Percentiles rank a stretch among this genome's conserved stretches.
These are phyloP conservation scores for Gymnoscopelus braueri DNA, from an alignment of 2,797 vertebrate species.

Conservation along the genomic window DNA sequence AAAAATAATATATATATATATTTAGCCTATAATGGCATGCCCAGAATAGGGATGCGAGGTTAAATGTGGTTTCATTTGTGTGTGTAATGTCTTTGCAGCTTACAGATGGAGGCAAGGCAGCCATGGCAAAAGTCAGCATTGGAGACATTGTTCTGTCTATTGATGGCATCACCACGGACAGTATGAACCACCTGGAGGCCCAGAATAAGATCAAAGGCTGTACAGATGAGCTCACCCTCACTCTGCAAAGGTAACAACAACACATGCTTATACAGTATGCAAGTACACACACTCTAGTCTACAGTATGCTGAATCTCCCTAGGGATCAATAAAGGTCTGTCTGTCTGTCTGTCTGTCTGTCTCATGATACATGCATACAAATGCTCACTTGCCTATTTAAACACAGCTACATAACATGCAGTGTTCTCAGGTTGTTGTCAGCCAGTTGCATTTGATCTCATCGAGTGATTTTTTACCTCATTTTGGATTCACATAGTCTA, in stretches of 20 bases:
- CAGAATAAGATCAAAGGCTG: constrained; percentile 99
- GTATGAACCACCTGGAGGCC: constrained; percentile 97
- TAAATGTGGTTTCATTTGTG: neutral
- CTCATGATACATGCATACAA: too few relatives aligned
- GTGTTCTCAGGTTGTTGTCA: too few relatives aligned
- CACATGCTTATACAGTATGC: constrained; percentile 10
- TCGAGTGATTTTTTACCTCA: too few relatives aligned
- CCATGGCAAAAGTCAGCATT: constrained; percentile 87
- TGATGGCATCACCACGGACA: constrained; percentile 89
- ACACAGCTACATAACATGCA: too few relatives aligned
- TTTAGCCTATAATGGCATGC: too few relatives aligned
- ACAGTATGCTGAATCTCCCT: neutral
- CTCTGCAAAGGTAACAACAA: constrained; percentile 89
- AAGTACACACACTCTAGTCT: constrained; percentile 4
- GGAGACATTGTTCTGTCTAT: constrained; percentile 95
- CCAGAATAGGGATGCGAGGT: too few relatives aligned
- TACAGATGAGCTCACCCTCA: constrained; percentile 88
- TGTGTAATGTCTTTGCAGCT: constrained; percentile 81
- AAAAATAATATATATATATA: too few relatives aligned
- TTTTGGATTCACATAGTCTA: too few relatives aligned
- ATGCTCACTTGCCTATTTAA: too few relatives aligned
- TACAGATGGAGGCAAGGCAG: constrained; percentile 93
- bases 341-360: too few relatives aligned
- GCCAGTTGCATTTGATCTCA: too few relatives aligned
- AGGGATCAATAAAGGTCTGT: too few relatives aligned